Conservation (phyloP, 2,888 invertebrate species). For the Epistrophella euchroma region DNA sequence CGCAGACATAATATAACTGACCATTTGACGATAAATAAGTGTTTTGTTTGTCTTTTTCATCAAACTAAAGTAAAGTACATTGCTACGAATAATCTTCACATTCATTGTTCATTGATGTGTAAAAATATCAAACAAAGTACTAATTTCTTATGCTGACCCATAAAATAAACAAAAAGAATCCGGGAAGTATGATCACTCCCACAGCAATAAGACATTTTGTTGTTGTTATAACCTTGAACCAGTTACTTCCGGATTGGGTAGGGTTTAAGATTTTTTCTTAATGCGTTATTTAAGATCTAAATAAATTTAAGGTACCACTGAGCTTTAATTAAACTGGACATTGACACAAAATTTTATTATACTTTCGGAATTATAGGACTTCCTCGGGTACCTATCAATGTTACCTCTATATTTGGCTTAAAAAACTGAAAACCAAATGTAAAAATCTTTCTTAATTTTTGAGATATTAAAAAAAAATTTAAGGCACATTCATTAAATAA, state of each 20-base stretch:
- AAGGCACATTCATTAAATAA: too few species aligned
- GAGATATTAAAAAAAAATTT: too few species aligned
- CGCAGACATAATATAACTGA: constrained; percentile 1
- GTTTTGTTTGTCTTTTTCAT: not conserved
- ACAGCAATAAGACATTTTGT: not conserved
- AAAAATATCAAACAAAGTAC: constrained; percentile 10
- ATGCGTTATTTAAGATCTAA: too few species aligned
- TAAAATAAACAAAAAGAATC: not conserved
- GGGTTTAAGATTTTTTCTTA: too few species aligned
- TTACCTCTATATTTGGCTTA: too few species aligned
- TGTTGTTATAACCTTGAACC: constrained; percentile 1
- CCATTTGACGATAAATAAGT: not conserved
- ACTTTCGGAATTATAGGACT: too few species aligned
- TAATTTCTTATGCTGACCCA: constrained; percentile 14
- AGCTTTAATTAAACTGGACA: too few species aligned
- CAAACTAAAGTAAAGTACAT: constrained; percentile 2
- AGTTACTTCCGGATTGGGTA: not conserved
- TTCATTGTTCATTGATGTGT: constrained; percentile 16
- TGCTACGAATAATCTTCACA: constrained; percentile 1
- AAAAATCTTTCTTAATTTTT: too few species aligned
- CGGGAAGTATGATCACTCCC: not conserved
- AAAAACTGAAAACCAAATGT: too few species aligned
- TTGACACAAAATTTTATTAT: too few species aligned
- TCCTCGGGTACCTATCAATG: too few species aligned
- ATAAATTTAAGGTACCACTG: too few species aligned